These are phyloP conservation scores for Dufourea novaeangliae DNA, from an alignment of 1,140 invertebrate species.

Conservation along the genomic window DNA sequence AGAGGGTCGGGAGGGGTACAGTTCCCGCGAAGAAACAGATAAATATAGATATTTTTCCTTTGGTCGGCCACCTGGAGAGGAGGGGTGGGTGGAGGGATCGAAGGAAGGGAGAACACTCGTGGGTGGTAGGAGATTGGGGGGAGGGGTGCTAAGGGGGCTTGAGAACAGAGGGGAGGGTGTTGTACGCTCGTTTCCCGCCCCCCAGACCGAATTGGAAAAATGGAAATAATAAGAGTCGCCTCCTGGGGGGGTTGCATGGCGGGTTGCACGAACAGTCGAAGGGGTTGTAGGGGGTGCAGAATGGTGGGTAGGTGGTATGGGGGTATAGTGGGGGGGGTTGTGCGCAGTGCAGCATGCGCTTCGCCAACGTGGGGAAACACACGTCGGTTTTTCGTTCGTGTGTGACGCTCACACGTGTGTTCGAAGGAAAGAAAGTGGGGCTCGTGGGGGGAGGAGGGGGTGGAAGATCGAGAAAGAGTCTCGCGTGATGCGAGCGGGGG, in stretches of 20 bases:
- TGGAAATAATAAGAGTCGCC: slow-evolving; percentile 79
- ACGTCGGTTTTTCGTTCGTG: slow-evolving; percentile 58
- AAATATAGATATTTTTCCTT: slow-evolving; percentile 78
- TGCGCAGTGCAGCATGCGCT: slow-evolving; percentile 80
- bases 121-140: slow-evolving; percentile 41
- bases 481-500: slow-evolving; percentile 33
- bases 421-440: slow-evolving; percentile 41
- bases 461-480: slow-evolving; percentile 52
- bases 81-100: slow-evolving; percentile 30
- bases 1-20: slow-evolving; percentile 44
- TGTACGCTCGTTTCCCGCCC: slow-evolving; percentile 65
- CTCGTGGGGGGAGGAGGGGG: too few species aligned
- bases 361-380: slow-evolving; percentile 34
- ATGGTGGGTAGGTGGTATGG: slow-evolving; percentile 39
- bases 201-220: slow-evolving; percentile 78
- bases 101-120: slow-evolving; percentile 21
- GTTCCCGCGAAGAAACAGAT: slow-evolving; percentile 75
- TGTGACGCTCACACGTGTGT: slow-evolving; percentile 54
- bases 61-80: slow-evolving; percentile 56
- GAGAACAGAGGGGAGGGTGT: slow-evolving; percentile 54
- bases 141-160: slow-evolving; percentile 33
- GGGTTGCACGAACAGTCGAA: slow-evolving; percentile 57
- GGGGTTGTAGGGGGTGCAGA: slow-evolving; percentile 41
- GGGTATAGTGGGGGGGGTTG: slow-evolving; percentile 55
- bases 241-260: slow-evolving; percentile 69